Conservation (phyloP, 2,113 vertebrate species). For the Brienomyrus longianalis region DNA sequence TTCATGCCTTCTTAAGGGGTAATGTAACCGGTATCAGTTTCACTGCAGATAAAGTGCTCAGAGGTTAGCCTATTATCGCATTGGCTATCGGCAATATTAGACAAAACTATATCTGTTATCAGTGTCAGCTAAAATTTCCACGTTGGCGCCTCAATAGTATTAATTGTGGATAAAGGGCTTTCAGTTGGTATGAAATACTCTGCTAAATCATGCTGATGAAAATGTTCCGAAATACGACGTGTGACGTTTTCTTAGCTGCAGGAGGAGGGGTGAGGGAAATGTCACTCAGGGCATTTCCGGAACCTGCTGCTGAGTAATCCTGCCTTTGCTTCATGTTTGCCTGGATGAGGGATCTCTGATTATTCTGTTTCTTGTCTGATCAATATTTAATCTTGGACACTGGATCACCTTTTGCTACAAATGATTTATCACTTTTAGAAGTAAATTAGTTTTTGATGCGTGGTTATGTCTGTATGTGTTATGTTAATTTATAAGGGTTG, state of each 20-base stretch:
- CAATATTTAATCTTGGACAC: constrained; percentile 4
- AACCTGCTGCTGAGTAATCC: not conserved
- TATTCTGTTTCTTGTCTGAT: constrained; percentile 11
- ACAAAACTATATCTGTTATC: not conserved
- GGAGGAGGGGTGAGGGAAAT: not conserved
- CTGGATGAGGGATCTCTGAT: not conserved
- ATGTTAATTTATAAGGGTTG: not conserved
- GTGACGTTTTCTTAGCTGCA: not conserved
- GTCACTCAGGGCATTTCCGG: not conserved
- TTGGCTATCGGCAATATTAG: not conserved
- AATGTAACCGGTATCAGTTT: not conserved
- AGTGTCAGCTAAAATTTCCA: not conserved
- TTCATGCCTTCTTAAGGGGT: not conserved
- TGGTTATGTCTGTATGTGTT: not conserved
- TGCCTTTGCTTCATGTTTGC: not conserved
- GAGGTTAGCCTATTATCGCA: not conserved
- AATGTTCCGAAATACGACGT: not conserved
- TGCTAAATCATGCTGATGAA: not conserved
- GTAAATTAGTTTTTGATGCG: not conserved
- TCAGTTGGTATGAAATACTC: not conserved
- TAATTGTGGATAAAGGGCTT: too few species aligned
- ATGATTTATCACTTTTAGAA: not conserved
- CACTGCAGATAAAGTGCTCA: not conserved
- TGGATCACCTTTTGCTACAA: constrained; percentile 1
- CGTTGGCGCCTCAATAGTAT: too few species aligned